Evolutionary conservation across 2,888 invertebrate species (phyloP).

Genomic region (Sphecodes monilicornis): DNA sequence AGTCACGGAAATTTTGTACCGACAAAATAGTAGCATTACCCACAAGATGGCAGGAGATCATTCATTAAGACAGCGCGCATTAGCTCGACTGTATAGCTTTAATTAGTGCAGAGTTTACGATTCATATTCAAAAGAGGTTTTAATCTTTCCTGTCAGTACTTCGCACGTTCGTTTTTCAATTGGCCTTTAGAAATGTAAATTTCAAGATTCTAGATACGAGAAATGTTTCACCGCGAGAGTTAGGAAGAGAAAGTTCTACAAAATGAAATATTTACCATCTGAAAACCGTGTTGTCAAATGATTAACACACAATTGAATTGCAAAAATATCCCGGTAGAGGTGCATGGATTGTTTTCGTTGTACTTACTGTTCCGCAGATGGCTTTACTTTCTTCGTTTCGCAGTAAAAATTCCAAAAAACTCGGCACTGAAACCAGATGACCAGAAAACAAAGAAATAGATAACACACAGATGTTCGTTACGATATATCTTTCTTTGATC

Average conservation of each 20-base stretch:
- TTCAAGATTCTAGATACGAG: not conserved
- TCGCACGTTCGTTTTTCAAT: not conserved
- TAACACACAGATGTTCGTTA: constrained; percentile 33
- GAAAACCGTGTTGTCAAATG: constrained; percentile 4
- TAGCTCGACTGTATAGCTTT: too few relatives aligned
- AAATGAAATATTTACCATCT: not conserved
- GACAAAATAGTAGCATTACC: not conserved
- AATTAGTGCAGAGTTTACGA: not conserved
- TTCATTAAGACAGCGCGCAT: not conserved
- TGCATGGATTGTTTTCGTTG: not conserved
- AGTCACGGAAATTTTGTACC: not conserved
- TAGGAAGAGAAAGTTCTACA: not conserved
- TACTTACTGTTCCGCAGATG: constrained; percentile 27
- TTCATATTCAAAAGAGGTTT: not conserved
- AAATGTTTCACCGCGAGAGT: not conserved
- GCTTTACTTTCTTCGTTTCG: constrained; percentile 8
- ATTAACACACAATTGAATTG: constrained; percentile 7
- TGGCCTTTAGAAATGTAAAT: not conserved
- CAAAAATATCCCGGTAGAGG: constrained; percentile 21
- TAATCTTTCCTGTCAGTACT: too few relatives aligned
- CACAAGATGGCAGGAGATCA: constrained; percentile 1
- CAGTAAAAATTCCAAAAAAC: not conserved
- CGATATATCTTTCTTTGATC: constrained; percentile 65
- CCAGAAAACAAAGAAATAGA: constrained; percentile 5
- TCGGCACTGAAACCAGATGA: not conserved